Base-by-base conservation (phyloP, 1,140 invertebrate genomes). In the Caenorhabditis brenneri region DNA sequence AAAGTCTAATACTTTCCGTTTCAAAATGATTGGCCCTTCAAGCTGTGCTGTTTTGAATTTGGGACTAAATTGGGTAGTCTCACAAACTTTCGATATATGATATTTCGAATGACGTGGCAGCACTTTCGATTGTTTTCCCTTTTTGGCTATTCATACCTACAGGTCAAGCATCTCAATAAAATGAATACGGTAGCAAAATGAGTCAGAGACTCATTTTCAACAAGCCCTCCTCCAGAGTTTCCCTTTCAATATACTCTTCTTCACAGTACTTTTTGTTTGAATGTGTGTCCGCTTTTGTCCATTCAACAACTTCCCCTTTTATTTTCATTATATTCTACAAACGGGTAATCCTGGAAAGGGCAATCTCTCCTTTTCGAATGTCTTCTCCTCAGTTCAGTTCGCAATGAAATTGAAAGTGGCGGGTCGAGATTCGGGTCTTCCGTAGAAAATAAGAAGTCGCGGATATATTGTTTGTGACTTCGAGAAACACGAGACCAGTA, bases 401-500 rank as follows among this genome's bases (percentile, higher is more conserved):
- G 65, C 33, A 74, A 74, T 42, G 65, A 74, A 74, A 42, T 19
- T 74, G 65, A 74, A 74, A 74, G 65, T 74, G 65, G 36, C 65
- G 65, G 33, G 36, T 74, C 65, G 65, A 74, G 65, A 74, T 74
- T 74, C 65, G 65, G 36, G 6, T 51, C 49, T 3, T 51, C 49
- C 49, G 49, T n/a, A 51, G n/a, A 51, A 51, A 55, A 7, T 33
- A 74, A 74, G 65, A 74, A 74, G 65, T 74, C 65, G 29, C 65
- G 65, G 65, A 74, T 74, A n/a, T n/a, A 42, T 74, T 74, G 65
- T 74, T 74, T 74, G 65, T 74, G 65, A 74, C 65, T 74, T 74
- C 65, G 65, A 74, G 65, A 74, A 74, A 74, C 65, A 74, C 65
- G 65, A 74, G 65, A 74, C 65, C 65, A 74, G 65, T 74, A 74